Percentiles rank a stretch among this genome's conserved stretches.
Evolutionary conservation across 2,888 invertebrate species (phyloP).

Genomic region (Synergus umbraculus): DNA sequence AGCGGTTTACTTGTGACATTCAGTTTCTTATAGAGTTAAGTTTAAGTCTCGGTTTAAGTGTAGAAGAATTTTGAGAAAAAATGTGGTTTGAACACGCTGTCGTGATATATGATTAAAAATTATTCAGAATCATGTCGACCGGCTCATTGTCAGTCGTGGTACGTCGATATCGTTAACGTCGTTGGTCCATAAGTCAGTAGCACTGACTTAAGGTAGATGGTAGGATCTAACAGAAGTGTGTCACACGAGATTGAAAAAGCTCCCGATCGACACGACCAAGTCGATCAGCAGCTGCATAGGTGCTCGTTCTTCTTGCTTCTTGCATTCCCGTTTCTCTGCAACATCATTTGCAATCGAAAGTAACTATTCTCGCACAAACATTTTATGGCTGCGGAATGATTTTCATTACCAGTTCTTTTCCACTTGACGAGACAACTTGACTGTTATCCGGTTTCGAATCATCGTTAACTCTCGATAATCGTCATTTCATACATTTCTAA

Average conservation of each 20-base stretch:
- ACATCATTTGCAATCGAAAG: constrained; percentile 39
- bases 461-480: constrained; percentile 23
- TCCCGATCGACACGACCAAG: constrained; percentile 16
- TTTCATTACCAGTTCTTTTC: constrained; percentile 3
- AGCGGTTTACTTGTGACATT: not conserved
- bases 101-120: not conserved
- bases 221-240: constrained; percentile 27
- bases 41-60: not conserved
- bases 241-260: constrained; percentile 37
- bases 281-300: constrained; percentile 28
- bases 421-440: not conserved
- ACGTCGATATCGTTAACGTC: constrained; percentile 3
- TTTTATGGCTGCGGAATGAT: not conserved
- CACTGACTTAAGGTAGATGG: not conserved
- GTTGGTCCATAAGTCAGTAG: not conserved
- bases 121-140: constrained; percentile 4
- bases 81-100: not conserved
- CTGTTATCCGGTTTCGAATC: not conserved
- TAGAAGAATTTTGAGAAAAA: not conserved
- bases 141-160: constrained; percentile 3
- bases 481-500: constrained; percentile 29
- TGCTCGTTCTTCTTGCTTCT: constrained; percentile 22
- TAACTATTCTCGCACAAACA: constrained; percentile 26
- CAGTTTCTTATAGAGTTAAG: not conserved
- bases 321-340: constrained; percentile 4